Evolutionary conservation across 1,140 invertebrate genomes (phyloP).

Genomic region (Cotesia chilonis): DNA sequence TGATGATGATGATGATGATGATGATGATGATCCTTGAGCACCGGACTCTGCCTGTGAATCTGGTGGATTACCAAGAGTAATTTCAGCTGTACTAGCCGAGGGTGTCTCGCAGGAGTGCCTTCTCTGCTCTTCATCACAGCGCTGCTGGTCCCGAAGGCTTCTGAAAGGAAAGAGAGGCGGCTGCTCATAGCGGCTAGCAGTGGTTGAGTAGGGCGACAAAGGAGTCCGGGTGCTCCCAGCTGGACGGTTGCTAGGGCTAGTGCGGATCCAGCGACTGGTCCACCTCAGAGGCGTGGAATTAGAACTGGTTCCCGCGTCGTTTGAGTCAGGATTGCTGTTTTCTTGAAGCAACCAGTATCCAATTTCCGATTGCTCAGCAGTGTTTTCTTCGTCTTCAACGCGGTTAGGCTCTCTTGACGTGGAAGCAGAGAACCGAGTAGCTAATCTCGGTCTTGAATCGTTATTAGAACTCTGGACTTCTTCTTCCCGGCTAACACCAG

Average conservation of each 20-base stretch:
- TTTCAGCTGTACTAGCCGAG: no score
- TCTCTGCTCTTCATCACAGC: not conserved
- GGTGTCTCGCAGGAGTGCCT: no score
- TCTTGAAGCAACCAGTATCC: constrained; percentile 62
- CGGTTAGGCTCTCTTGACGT: constrained; percentile 6
- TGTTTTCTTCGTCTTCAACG: constrained; percentile 41
- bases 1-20: no score
- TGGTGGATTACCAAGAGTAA: constrained; percentile 17
- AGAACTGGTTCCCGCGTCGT: constrained; percentile 33
- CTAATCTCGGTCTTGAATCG: no score
- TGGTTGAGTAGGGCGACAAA: constrained; percentile 51
- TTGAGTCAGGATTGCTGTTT: constrained; percentile 59
- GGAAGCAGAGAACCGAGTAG: not conserved
- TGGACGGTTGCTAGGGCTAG: constrained; percentile 46
- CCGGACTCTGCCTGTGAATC: not conserved
- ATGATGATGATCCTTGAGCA: no score
- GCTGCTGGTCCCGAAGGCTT: constrained; percentile 50
- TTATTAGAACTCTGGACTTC: not conserved
- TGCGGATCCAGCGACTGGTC: constrained; percentile 58
- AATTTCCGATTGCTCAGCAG: constrained; percentile 55
- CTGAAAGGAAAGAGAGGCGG: constrained; percentile 55
- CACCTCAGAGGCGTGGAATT: constrained; percentile 44
- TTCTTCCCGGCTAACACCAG: not conserved
- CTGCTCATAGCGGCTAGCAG: constrained; percentile 53
- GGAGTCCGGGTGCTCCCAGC: constrained; percentile 36